Conservation (phyloP, 2,888 invertebrate species). For the Lasioglossum oenotherae region DNA sequence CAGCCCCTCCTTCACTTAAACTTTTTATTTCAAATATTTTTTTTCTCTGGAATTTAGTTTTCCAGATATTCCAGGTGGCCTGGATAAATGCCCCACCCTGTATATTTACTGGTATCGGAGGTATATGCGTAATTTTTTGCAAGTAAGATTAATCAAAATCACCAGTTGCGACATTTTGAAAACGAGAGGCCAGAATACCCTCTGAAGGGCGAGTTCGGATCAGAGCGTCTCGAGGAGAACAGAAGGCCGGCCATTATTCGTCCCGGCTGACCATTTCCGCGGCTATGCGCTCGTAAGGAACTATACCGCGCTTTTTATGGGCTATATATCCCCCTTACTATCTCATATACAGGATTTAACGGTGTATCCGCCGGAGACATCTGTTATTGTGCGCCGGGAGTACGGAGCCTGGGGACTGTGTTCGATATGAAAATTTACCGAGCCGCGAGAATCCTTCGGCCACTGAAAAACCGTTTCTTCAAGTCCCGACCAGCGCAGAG, state of each 20-base stretch:
- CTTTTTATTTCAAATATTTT: no score
- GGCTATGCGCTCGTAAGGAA: conserved; percentile 34
- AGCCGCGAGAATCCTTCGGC: neutral
- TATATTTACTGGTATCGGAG: neutral
- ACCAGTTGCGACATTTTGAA: neutral
- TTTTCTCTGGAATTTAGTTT: no score
- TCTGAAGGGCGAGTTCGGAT: conserved; percentile 15
- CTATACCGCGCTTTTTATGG: conserved; percentile 41
- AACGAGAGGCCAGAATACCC: neutral
- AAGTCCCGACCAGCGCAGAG: neutral
- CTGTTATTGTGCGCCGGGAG: conserved; percentile 28
- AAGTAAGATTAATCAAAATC: neutral
- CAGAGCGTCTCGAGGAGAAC: neutral
- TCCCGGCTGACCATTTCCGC: conserved; percentile 29
- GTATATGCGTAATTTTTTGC: neutral
- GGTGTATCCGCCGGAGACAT: conserved; percentile 18
- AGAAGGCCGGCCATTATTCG: conserved; percentile 3
- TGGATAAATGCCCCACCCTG: no score
- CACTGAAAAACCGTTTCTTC: neutral
- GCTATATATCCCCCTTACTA: conserved; percentile 47
- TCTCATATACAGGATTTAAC: conserved; percentile 49
- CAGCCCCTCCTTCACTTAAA: no score
- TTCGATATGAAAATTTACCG: neutral
- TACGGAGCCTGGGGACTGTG: neutral
- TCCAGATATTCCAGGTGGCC: no score